These are phyloP conservation scores for Synergus japonicus DNA, from an alignment of 2,888 invertebrate genomes.

Conservation along the genomic window DNA sequence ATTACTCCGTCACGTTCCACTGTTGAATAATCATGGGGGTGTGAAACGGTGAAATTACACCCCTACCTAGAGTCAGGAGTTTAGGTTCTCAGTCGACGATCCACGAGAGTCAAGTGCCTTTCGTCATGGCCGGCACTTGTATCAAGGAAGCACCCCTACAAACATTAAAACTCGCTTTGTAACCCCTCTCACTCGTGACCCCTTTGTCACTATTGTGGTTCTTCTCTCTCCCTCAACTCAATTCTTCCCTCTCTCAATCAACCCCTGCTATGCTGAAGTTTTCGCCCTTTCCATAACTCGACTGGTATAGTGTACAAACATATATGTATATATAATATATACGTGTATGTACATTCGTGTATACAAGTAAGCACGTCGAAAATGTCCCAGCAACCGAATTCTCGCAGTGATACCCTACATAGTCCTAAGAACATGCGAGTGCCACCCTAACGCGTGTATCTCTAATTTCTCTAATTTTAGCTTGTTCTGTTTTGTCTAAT, in stretches of 20 bases:
- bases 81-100: conserved; percentile 53
- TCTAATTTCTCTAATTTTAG: conserved; percentile 58
- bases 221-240: conserved; percentile 43
- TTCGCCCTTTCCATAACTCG: conserved; percentile 22
- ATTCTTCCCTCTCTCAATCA: conserved; percentile 41
- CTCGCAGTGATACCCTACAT: background rate
- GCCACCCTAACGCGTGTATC: conserved; percentile 45
- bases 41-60: conserved; percentile 57
- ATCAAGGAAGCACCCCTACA: conserved; percentile 54
- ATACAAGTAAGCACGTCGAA: background rate
- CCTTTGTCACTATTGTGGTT: conserved; percentile 40
- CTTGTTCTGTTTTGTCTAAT: conserved; percentile 55
- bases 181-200: conserved; percentile 49
- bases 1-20: conserved; percentile 47
- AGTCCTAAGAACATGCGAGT: background rate
- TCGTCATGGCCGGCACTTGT: conserved; percentile 60
- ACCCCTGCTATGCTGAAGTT: conserved; percentile 20
- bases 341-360: background rate
- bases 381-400: conserved; percentile 12
- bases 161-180: conserved; percentile 66
- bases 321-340: background rate
- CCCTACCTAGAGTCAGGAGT: conserved; percentile 45
- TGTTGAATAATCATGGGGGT: conserved; percentile 53
- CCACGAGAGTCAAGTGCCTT: conserved; percentile 62
- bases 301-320: conserved; percentile 9